Conservation (phyloP, 2,888 invertebrate species). For the Lamellibrachia columna region DNA sequence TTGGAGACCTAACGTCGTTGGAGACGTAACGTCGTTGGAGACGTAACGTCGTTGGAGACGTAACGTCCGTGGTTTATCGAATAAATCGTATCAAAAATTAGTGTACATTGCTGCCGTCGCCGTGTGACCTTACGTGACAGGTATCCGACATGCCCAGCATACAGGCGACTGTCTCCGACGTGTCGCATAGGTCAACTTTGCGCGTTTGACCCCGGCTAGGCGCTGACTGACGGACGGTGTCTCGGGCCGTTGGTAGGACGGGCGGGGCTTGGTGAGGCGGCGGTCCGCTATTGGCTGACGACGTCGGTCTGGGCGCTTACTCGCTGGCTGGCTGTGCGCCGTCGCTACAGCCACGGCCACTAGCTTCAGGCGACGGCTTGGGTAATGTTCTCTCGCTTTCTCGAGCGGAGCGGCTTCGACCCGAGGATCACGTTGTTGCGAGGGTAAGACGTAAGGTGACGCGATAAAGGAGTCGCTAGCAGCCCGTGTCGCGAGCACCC, state of each 20-base stretch:
- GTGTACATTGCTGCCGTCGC: not conserved
- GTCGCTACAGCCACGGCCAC: not conserved
- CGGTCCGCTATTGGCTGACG: not conserved
- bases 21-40: too few species aligned
- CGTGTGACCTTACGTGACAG: not conserved
- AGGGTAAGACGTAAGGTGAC: not conserved
- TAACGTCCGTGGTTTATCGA: not conserved
- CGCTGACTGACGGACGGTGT: not conserved
- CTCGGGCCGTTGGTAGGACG: not conserved
- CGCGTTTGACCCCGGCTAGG: not conserved
- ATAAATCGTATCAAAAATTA: slow-evolving; percentile 5
- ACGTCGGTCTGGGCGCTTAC: not conserved
- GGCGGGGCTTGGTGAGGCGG: not conserved
- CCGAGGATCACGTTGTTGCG: not conserved
- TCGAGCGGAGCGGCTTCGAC: not conserved
- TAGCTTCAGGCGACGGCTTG: not conserved
- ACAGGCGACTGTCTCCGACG: not conserved
- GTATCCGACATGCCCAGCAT: not conserved
- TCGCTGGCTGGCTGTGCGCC: not conserved
- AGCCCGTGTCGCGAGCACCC: not conserved
- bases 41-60: too few species aligned
- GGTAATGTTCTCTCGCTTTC: not conserved
- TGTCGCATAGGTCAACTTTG: not conserved
- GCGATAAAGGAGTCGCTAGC: not conserved
- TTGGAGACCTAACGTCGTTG: too few species aligned